These are phyloP conservation scores for Hetaerina americana DNA, from an alignment of 1,140 invertebrate species.

Conservation along the genomic window DNA sequence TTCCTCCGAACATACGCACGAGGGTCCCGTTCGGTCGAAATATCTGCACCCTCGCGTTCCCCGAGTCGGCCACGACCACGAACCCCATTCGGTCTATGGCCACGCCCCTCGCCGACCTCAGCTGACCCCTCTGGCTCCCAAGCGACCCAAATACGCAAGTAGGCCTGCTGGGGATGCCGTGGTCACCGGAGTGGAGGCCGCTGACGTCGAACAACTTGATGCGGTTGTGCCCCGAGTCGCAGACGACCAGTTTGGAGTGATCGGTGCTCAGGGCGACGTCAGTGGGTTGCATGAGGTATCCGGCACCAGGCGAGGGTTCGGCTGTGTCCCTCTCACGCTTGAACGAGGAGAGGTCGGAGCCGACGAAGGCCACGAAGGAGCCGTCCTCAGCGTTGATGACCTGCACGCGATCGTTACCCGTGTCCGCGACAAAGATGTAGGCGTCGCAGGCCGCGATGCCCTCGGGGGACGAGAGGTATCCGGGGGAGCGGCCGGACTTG, in stretches of 20 bases:
- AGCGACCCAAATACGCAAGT: constrained; percentile 38
- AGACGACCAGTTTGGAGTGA: constrained; percentile 35
- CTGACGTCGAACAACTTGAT: constrained; percentile 33
- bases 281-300: constrained; percentile 51
- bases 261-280: constrained; percentile 42
- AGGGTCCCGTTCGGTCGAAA: constrained; percentile 49
- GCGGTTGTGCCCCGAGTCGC: constrained; percentile 51
- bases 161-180: not conserved
- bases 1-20: constrained; percentile 46
- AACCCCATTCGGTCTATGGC: constrained; percentile 55
- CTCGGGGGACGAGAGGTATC: constrained; percentile 54
- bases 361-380: constrained; percentile 15
- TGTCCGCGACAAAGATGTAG: constrained; percentile 59
- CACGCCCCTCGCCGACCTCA: constrained; percentile 51
- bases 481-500: constrained; percentile 41
- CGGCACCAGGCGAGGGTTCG: constrained; percentile 27
- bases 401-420: constrained; percentile 55
- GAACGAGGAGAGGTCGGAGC: constrained; percentile 21
- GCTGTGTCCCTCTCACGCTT: constrained; percentile 29
- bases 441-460: constrained; percentile 48
- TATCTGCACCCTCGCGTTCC: constrained; percentile 61
- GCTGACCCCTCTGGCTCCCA: constrained; percentile 45
- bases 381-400: constrained; percentile 19
- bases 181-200: not conserved
- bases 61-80: constrained; percentile 61